A percentile compares a stretch with the other conserved stretches of the same genome.
Evolutionary conservation across 53 echinoderm and acorn worm genomes (phyloP).

Genomic region (Hippasteria phrygiana): DNA sequence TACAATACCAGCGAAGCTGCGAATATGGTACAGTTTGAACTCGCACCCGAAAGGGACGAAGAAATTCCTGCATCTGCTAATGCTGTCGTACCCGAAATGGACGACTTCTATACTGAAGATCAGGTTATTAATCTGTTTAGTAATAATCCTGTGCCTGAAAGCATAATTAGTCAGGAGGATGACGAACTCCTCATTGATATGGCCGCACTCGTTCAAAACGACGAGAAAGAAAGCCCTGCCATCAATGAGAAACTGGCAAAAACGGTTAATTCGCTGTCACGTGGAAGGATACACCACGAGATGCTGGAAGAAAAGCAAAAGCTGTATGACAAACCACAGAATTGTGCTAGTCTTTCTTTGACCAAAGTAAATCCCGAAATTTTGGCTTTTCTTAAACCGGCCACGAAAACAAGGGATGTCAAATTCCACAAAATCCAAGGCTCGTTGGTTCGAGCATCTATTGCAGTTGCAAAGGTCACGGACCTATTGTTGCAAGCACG

Average conservation of each 20-base stretch:
- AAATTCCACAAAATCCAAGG: conserved; percentile 16
- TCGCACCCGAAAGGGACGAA: conserved; percentile 5
- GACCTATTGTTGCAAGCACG: conserved; percentile 6
- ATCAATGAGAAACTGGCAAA: not conserved
- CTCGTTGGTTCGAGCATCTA: not conserved
- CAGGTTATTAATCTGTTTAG: not conserved
- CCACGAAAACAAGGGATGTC: not conserved
- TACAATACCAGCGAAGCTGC: not conserved
- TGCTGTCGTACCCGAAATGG: conserved; percentile 2
- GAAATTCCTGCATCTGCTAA: not conserved
- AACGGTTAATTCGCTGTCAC: not conserved
- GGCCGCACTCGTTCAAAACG: conserved; percentile 10
- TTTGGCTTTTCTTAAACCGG: not conserved
- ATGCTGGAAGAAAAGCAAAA: not conserved
- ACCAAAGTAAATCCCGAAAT: conserved; percentile 6
- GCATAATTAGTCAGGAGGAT: not conserved
- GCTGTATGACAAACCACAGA: not conserved
- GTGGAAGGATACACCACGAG: not conserved
- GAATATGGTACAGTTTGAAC: not conserved
- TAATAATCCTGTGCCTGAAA: not conserved
- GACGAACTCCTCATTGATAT: not conserved
- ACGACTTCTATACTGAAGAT: conserved; percentile 4
- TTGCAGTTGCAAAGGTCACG: not conserved
- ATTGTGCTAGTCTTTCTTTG: not conserved
- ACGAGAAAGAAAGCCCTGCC: not conserved